Conservation (phyloP, 1,140 invertebrate species). For the Drosophila punjabiensis region DNA sequence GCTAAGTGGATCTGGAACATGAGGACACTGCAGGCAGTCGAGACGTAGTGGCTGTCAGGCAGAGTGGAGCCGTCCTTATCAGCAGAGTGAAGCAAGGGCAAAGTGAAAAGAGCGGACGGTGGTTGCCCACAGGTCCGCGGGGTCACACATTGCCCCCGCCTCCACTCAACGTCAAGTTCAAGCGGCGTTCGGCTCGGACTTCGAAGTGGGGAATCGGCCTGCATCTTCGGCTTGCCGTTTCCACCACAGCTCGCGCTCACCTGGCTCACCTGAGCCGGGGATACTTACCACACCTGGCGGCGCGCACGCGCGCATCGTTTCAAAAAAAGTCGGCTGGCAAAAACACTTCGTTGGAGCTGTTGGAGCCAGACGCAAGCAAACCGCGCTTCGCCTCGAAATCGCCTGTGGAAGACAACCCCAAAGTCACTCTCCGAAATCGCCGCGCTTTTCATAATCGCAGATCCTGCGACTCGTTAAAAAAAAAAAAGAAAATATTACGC, state of each 20-base stretch:
- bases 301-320: constrained; percentile 50
- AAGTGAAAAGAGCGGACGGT: constrained; percentile 1
- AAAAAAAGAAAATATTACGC: constrained; percentile 10
- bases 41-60: constrained; percentile 33
- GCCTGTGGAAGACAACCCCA: constrained; percentile 3
- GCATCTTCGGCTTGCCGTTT: constrained; percentile 13
- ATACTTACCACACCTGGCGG: constrained; percentile 57
- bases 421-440: constrained; percentile 6
- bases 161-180: constrained; percentile 48
- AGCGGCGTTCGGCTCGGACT: constrained; percentile 20
- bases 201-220: neutral
- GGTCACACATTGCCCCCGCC: constrained; percentile 6
- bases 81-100: constrained; percentile 4
- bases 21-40: constrained; percentile 4
- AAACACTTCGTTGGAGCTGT: constrained; percentile 77
- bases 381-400: constrained; percentile 57
- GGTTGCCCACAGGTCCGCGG: constrained; percentile 17
- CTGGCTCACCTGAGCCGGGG: constrained; percentile 13
- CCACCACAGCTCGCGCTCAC: constrained; percentile 23
- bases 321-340: constrained; percentile 28
- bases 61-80: constrained; percentile 4
- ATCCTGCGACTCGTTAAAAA: constrained; percentile 32
- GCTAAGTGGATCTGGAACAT: constrained; percentile 11
- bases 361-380: constrained; percentile 78
- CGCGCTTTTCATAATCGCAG: constrained; percentile 12